Conservation (phyloP, 2,888 invertebrate genomes). For the Bibio marci region DNA sequence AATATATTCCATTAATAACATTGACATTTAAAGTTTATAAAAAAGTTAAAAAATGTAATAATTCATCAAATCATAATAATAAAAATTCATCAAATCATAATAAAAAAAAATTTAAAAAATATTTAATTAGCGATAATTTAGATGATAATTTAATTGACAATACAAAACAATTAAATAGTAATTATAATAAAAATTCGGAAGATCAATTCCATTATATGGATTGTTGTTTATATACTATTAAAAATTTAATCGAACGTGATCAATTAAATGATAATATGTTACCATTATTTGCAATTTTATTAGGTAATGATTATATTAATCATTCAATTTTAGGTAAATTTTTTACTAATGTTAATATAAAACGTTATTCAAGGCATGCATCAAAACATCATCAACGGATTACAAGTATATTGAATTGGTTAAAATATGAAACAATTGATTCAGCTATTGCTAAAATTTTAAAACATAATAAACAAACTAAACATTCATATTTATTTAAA, state of each 20-base stretch:
- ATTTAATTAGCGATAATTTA: too few relatives aligned
- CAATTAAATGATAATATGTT: conserved; percentile 48
- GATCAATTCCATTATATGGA: conserved; percentile 19
- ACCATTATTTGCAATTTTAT: conserved; percentile 61
- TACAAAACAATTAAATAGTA: too few relatives aligned
- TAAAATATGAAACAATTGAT: conserved; percentile 50
- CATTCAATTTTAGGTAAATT: conserved; percentile 50
- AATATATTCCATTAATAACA: conserved; percentile 62
- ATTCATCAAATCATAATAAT: neutral
- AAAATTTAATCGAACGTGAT: conserved; percentile 45
- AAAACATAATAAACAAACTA: conserved; percentile 37
- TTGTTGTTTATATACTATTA: conserved; percentile 56
- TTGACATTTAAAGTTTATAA: conserved; percentile 33
- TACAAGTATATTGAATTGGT: conserved; percentile 54
- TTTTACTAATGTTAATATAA: conserved; percentile 39
- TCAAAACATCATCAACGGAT: conserved; percentile 53
- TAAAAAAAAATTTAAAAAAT: too few relatives aligned
- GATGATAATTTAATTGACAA: too few relatives aligned
- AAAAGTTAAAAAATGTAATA: neutral
- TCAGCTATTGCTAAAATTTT: conserved; percentile 51
- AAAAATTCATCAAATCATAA: too few relatives aligned
- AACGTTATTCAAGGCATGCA: conserved; percentile 22
- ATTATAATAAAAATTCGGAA: too few relatives aligned
- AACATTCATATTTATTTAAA: conserved; percentile 33
- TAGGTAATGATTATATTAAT: conserved; percentile 82